Base-by-base conservation (phyloP, 2,888 invertebrate genomes). In the Dysmachus trigonus region DNA sequence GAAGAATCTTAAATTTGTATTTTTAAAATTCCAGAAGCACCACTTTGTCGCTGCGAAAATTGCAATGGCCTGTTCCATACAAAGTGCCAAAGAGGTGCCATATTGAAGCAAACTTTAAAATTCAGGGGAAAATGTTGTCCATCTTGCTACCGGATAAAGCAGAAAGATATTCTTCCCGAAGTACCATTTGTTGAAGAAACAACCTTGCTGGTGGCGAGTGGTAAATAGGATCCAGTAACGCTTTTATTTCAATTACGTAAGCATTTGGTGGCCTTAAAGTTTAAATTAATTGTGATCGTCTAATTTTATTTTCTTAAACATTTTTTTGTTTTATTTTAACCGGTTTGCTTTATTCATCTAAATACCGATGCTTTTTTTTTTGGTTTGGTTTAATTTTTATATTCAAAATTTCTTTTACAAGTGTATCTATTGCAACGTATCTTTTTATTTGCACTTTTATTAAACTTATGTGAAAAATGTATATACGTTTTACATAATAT, bases 51-150 rank as follows among this genome's bases (percentile, higher is more conserved):
- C 33, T 90, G 90, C 30, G 88, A 89, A 72, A 88, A 88, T 33
- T 90, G 90, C 84, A 88, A 88, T 62, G 89, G 88, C 4, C 87
- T 85, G 31, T 90, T 89, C 86, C 90, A 90, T 77, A 87, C 88
- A 8, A 85, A 88, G 30, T 90, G 90, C 81, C 90, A 90, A 87
- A 87, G 87, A 47, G 89, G 88, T 31, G 30, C 82, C 1, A 87
- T 87, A n/a, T 83, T 85, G 15, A 88, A 86, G 74, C 81, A 81
- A 83, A 85, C 84, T 74, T 51, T 77, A 15, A 86, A 84, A 77
- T 3, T 77, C 1, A 38, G 74, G 8, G 86, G 86, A 51, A 87
- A 85, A 13, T 87, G 86, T 27, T 88, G 88, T 41, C 88, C 88
- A 31, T 13, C 79, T 0, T 89, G 89, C 35, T 73, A 84, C 10